Evolutionary conservation across 2,797 vertebrate genomes (phyloP).

Genomic region (Pangasius sanitwongsei): DNA sequence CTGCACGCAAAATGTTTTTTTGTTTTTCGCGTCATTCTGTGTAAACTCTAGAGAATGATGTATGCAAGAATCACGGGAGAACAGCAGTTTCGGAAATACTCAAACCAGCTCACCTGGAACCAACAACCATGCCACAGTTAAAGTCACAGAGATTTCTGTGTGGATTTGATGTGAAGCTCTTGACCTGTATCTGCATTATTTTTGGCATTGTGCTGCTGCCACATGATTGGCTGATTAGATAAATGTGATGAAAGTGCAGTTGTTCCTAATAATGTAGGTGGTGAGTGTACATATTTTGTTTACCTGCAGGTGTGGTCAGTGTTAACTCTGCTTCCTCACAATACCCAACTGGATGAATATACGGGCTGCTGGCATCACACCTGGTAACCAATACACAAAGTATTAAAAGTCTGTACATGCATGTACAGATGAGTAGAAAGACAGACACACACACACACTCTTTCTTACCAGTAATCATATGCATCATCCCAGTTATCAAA

Average conservation of each 20-base stretch:
- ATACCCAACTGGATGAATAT: constrained; percentile 82
- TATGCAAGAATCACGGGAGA: too few relatives aligned
- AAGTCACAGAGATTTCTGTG: neutral
- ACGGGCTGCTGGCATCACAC: constrained; percentile 83
- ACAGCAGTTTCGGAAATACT: too few relatives aligned
- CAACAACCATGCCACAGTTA: neutral
- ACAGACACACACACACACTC: too few relatives aligned
- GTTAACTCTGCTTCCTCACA: constrained; percentile 84
- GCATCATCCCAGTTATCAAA: constrained; percentile 84
- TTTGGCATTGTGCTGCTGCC: neutral
- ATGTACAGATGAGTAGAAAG: neutral
- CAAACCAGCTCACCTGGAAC: too few relatives aligned
- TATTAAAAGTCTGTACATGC: neutral
- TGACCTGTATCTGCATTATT: neutral
- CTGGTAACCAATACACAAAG: constrained; percentile 55
- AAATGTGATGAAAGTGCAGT: neutral
- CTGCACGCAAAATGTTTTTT: too few relatives aligned
- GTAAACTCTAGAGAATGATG: too few relatives aligned
- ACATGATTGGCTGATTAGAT: neutral
- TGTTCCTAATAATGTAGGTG: neutral
- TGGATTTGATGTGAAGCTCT: neutral
- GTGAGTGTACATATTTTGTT: constrained; percentile 52
- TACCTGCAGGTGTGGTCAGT: constrained; percentile 88
- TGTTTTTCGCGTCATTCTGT: too few relatives aligned
- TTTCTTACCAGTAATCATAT: constrained; percentile 80